Evolutionary conservation across 2,113 vertebrate genomes (phyloP).

Genomic region (Pygathrix nemaeus): DNA sequence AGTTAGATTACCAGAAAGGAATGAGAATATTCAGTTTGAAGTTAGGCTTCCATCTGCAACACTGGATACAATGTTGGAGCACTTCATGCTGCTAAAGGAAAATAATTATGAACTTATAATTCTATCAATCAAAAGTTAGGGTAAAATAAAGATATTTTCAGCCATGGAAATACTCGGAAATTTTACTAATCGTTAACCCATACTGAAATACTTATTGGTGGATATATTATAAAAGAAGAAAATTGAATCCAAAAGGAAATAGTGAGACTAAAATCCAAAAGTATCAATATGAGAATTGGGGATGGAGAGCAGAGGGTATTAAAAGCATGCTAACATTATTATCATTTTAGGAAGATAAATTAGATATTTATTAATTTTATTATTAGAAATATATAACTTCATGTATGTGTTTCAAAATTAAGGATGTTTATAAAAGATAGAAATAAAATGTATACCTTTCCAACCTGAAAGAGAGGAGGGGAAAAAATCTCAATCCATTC

Average conservation of each 20-base stretch:
- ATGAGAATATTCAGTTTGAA: not conserved
- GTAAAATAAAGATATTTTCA: constrained; percentile 19
- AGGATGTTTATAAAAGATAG: not conserved
- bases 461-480: not conserved
- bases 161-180: not conserved
- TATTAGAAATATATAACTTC: not conserved
- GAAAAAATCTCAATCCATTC: not conserved
- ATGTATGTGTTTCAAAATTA: not conserved
- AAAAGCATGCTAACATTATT: not conserved
- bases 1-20: not conserved
- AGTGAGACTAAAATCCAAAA: not conserved
- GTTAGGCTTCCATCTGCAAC: not conserved
- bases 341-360: not conserved
- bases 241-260: not conserved
- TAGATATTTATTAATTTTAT: not conserved
- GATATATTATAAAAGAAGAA: not conserved
- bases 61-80: not conserved
- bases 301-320: not conserved
- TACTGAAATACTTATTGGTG: not conserved
- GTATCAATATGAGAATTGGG: not conserved
- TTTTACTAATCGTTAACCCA: not conserved
- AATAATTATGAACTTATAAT: not conserved
- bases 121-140: not conserved
- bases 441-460: constrained; percentile 6
- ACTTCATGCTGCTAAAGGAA: not conserved